These are phyloP conservation scores for Cancer borealis DNA, from an alignment of 2,888 invertebrate species.

Conservation along the genomic window DNA sequence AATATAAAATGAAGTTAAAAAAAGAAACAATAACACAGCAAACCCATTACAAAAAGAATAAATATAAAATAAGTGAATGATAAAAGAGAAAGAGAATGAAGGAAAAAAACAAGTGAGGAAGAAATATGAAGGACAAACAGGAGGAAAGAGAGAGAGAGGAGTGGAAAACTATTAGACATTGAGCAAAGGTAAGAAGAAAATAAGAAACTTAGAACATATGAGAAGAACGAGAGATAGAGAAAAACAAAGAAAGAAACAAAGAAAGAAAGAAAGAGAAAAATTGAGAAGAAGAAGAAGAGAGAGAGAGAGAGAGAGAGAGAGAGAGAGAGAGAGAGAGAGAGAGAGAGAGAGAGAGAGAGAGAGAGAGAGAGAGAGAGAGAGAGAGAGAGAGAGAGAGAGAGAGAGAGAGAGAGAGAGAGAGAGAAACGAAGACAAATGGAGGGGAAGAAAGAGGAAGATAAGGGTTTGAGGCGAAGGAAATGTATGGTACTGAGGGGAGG, in stretches of 20 bases:
- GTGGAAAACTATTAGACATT: no score
- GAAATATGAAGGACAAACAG: no score
- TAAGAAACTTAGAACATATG: no score
- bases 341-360: slow-evolving; percentile 36
- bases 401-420: slow-evolving; percentile 9
- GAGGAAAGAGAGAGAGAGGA: no score
- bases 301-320: slow-evolving; percentile 36
- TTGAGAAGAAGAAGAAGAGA: background rate
- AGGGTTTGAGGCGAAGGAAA: background rate
- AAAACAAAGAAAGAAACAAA: background rate
- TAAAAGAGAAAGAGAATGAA: no score
- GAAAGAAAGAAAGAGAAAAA: background rate
- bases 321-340: slow-evolving; percentile 33
- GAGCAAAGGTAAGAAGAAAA: no score
- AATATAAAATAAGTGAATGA: no score
- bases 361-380: slow-evolving; percentile 20
- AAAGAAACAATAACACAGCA: no score
- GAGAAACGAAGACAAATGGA: background rate
- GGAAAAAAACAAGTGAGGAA: no score
- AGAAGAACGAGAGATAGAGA: background rate
- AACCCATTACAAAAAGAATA: no score
- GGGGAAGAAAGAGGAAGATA: background rate
- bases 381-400: slow-evolving; percentile 20
- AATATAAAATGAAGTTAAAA: no score
- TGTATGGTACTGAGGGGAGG: background rate